Base-by-base conservation (phyloP, 2,888 invertebrate species). In the Drosophila antonietae region DNA sequence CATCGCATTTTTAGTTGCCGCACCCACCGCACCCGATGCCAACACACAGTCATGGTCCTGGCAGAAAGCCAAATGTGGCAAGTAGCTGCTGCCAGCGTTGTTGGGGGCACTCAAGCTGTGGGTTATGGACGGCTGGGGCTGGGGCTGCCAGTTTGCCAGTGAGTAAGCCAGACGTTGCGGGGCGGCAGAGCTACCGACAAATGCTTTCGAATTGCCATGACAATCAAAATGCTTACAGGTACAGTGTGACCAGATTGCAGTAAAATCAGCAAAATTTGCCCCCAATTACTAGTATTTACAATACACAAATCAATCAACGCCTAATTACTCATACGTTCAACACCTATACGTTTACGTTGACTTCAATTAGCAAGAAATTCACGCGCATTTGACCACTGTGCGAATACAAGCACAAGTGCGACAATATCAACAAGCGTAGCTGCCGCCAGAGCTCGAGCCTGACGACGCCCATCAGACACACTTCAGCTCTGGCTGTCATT, bases 201-300 rank as follows among this genome's bases (percentile, higher is more conserved):
- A 90, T 91, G 90, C 90, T 91, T 91, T 90, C 91, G 91, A 90
- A 91, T 91, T 91, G 90, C 88, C 83, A 91, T 90, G 91, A 89
- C 90, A 91, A 83, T 84, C 87, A 87, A 87, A 88, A 76, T 83
- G 83, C 81, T 82, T 87, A 82, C 87, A 88, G 73, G 80, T 78
- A 88, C 83, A 84, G 87, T 88, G 84, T 59, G 75, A 12, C 63
- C 46, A 79, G 52, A 8, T 8, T 20, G 9, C 9, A 14, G 43
- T n/a, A 12, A 23, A 44, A 39, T 28, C 18, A 68, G 4, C 46
- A 14, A 28, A 31, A 47, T 31, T 46, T 44, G 20, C 41, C 14
- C 0, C 0, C 6, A 39, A 53, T 20, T 7, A 33, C 2, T 33
- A 33, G 44, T 44, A 44, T 44, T 35, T 44, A n/a, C 44, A 6